Base-by-base conservation (phyloP, 1,140 invertebrate species). In the Drosophila watanabei region DNA sequence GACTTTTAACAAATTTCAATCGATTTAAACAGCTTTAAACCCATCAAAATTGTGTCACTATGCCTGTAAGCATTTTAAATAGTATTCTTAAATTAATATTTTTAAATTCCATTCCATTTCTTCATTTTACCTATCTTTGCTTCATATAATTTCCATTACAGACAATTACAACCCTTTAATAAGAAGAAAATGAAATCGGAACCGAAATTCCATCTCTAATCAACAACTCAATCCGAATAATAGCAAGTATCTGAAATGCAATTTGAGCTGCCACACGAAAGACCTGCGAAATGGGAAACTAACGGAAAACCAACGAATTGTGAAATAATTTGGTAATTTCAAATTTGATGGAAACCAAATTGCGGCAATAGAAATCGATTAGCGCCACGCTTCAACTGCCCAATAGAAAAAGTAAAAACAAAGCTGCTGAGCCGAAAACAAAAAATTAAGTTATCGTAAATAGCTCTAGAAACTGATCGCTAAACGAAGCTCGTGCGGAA, bases 381-480 rank as follows among this genome's bases (percentile, higher is more conserved):
- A 79, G 64, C 57, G 75, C 75, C 75, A 79, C 75, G 75, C 75
- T 78, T 62, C 75, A 59, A 41, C 75, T 46, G 64, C 24, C 28
- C 51, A 37, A 32, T 14, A 33, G 30, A 33, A 45, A 37, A 20
- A 41, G 11, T 30, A 43, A 41, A 39, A 49, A 57, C 18, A 37
- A 33, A 35, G 30, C 28, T 16, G 30, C 14, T n/a, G 16, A 24
- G 30, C 20, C 45, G 16, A 51, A 49, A 70, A 46, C 61, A 20
- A 39, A 41, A 83, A 83, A 89, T 88, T 62, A 89, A 87, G 85
- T 84, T 88, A 88, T 84, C 71, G 85, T 81, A 61, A 71, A 79
- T 52, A 54, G 57, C 35, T 61, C 41, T 35, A 48, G 70, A 70
- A 63, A 56, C 35, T 57, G 64, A 66, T 60, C 41, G 51, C 39